phyloP scores from a whole-genome alignment of 2,113 vertebrate species.

The Motacilla alba region DNA sequence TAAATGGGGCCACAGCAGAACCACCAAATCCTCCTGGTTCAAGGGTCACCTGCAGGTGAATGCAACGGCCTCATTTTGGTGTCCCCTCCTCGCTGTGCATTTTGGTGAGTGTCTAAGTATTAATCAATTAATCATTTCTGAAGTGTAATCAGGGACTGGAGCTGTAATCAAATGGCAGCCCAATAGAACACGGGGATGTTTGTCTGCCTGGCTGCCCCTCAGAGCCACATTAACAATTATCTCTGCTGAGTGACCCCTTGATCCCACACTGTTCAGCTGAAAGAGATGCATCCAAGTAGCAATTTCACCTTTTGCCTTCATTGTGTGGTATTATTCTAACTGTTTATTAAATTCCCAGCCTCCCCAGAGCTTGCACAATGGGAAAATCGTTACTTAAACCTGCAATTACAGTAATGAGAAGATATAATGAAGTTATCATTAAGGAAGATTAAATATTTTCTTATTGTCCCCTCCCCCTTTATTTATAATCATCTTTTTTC shows the following conservation, averaged over 20 bases:
- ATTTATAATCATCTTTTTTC: neutral
- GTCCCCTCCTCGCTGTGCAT: neutral
- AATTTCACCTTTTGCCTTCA: conserved; percentile 59
- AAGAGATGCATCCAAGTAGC: conserved; percentile 42
- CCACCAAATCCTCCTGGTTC: neutral
- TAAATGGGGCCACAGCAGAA: neutral
- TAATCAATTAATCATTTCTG: conserved; percentile 64
- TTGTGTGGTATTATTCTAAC: conserved; percentile 44
- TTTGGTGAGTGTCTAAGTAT: neutral
- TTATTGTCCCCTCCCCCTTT: neutral
- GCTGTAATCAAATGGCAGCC: conserved; percentile 34
- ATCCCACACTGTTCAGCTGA: conserved; percentile 43
- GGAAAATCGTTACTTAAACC: conserved; percentile 34
- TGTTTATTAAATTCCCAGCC: conserved; percentile 50
- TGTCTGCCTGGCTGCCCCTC: conserved; percentile 36
- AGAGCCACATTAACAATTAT: conserved; percentile 70
- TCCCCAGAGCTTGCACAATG: neutral
- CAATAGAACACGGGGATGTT: conserved; percentile 7
- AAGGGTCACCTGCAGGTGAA: neutral
- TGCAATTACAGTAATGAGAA: conserved; percentile 56
- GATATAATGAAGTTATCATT: conserved; percentile 37
- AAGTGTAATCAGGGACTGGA: conserved; percentile 66
- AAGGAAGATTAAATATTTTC: conserved; percentile 8
- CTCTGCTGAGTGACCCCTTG: conserved; percentile 55
- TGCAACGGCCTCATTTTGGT: neutral